Conservation (phyloP, 2,113 vertebrate species). For the Pundamilia nyererei region DNA sequence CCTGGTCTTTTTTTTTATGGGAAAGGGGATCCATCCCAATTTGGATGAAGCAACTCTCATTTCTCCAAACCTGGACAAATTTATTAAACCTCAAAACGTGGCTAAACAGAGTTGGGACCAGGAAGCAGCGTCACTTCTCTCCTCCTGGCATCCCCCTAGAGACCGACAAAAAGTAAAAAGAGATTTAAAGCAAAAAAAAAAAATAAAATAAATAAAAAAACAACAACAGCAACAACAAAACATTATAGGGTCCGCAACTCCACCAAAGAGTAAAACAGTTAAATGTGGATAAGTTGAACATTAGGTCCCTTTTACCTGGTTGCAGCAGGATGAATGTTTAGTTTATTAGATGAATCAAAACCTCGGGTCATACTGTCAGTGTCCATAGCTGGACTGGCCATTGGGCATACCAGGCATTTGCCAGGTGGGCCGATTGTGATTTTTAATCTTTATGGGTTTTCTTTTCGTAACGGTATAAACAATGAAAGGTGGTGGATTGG, state of each 20-base stretch:
- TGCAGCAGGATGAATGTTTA: background rate
- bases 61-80: no score
- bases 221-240: background rate
- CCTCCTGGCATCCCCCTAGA: accelerated
- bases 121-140: background rate
- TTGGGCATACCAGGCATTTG: background rate
- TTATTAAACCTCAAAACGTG: no score
- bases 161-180: background rate
- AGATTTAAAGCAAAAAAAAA: background rate
- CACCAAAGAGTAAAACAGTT: background rate
- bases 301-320: background rate
- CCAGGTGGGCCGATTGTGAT: background rate
- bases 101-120: background rate
- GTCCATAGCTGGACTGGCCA: background rate
- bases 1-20: no score
- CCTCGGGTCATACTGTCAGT: background rate
- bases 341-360: background rate
- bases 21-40: no score
- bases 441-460: accelerated
- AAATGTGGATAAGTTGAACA: background rate
- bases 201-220: background rate
- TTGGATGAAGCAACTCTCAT: no score
- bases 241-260: accelerated
- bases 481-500: background rate
- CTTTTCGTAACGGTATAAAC: background rate